Conservation (phyloP, 2,888 invertebrate species). For the Monochamus alternatus region DNA sequence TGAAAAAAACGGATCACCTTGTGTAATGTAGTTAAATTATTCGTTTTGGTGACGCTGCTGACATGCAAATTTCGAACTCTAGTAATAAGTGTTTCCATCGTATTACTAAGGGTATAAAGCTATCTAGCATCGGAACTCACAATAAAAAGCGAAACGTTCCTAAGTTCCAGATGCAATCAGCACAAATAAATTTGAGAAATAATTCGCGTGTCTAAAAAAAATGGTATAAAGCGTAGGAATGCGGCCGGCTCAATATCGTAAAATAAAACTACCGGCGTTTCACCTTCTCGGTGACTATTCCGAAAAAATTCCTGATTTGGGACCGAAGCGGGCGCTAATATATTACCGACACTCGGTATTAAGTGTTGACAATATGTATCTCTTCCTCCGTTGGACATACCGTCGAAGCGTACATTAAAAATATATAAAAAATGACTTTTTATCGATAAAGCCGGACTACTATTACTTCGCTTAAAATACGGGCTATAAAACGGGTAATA, state of each 20-base stretch:
- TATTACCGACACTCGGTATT: neutral
- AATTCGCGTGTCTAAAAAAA: constrained; percentile 24
- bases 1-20: no score
- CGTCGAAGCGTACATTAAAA: neutral
- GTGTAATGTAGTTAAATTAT: no score
- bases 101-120: neutral
- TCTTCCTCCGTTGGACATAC: neutral
- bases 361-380: constrained; percentile 3
- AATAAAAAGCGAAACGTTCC: constrained; percentile 13
- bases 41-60: no score
- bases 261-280: constrained; percentile 7
- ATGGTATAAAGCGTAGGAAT: constrained; percentile 20
- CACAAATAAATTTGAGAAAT: constrained; percentile 23
- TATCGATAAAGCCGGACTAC: constrained; percentile 19
- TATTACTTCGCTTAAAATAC: constrained; percentile 16
- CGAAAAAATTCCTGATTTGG: constrained; percentile 14
- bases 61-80: no score
- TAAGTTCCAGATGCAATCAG: constrained; percentile 8
- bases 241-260: constrained; percentile 21
- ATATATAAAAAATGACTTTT: constrained; percentile 18
- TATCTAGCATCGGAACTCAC: constrained; percentile 4
- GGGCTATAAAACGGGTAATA: constrained; percentile 23
- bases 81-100: no score
- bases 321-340: neutral
- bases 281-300: constrained; percentile 5